These are phyloP conservation scores for Dasysyrphus tricinctus DNA, from an alignment of 2,888 invertebrate genomes.

Conservation along the genomic window DNA sequence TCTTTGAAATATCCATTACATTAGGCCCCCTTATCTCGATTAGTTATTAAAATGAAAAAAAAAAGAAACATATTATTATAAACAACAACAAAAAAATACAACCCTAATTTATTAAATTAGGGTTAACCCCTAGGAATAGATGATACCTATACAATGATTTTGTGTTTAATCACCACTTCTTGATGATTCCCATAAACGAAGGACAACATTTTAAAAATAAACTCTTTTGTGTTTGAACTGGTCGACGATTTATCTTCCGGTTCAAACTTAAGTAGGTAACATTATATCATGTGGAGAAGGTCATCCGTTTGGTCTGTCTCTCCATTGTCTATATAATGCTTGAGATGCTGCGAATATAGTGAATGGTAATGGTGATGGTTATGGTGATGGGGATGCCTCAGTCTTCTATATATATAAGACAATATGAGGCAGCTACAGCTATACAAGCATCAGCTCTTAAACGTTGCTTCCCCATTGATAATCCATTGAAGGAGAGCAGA, in stretches of 20 bases:
- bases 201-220: slow-evolving; percentile 55
- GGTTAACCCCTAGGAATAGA: neutral
- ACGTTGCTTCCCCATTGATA: slow-evolving; percentile 64
- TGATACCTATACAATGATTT: neutral
- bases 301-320: slow-evolving; percentile 61
- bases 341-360: slow-evolving; percentile 18
- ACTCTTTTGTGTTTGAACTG: slow-evolving; percentile 55
- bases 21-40: neutral
- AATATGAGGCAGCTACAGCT: slow-evolving; percentile 8
- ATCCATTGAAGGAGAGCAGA: slow-evolving; percentile 68
- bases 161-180: slow-evolving; percentile 35
- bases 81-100: neutral
- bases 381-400: slow-evolving; percentile 26
- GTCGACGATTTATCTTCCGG: slow-evolving; percentile 64
- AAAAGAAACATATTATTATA: neutral
- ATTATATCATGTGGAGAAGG: slow-evolving; percentile 70
- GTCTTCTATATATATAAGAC: neutral
- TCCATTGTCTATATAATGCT: slow-evolving; percentile 51
- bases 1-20: neutral
- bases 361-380: neutral
- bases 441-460: slow-evolving; percentile 38
- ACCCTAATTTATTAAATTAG: slow-evolving; percentile 34
- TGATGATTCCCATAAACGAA: slow-evolving; percentile 33
- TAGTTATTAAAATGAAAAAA: neutral
- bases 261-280: slow-evolving; percentile 67